phyloP scores from a whole-genome alignment of 2,797 vertebrate genomes.

The Leucoraja ocellata region DNA sequence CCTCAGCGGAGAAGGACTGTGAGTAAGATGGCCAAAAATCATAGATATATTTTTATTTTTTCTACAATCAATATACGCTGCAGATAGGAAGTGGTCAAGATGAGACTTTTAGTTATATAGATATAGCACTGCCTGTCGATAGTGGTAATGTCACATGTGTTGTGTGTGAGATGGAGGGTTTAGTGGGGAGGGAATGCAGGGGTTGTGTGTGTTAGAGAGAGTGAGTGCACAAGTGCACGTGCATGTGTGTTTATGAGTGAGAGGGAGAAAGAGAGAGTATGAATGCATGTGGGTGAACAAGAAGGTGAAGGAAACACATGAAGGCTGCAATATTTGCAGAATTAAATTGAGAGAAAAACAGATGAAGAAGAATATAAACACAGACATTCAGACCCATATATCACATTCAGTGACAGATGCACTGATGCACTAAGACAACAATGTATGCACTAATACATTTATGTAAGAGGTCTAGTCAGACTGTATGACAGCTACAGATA shows the following conservation, averaged over 20 bases:
- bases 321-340: too few relatives aligned
- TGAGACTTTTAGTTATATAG: too few relatives aligned
- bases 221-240: background rate
- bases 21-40: too few relatives aligned
- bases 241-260: background rate
- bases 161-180: accelerated
- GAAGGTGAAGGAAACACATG: too few relatives aligned
- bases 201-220: background rate
- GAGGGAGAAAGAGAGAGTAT: background rate
- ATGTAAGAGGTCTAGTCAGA: background rate
- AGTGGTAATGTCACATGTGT: background rate
- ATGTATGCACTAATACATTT: background rate
- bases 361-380: background rate
- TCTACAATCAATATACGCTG: too few relatives aligned
- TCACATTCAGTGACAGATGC: background rate
- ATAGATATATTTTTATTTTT: too few relatives aligned
- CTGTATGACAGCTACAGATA: background rate
- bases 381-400: background rate
- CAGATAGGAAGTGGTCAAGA: too few relatives aligned
- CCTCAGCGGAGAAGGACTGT: too few relatives aligned
- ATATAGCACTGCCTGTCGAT: background rate
- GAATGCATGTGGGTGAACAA: background rate
- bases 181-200: background rate
- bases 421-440: background rate
- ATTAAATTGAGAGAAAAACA: too few relatives aligned